Conservation (phyloP, 1,140 invertebrate species). For the Potamilus streckersoni region DNA sequence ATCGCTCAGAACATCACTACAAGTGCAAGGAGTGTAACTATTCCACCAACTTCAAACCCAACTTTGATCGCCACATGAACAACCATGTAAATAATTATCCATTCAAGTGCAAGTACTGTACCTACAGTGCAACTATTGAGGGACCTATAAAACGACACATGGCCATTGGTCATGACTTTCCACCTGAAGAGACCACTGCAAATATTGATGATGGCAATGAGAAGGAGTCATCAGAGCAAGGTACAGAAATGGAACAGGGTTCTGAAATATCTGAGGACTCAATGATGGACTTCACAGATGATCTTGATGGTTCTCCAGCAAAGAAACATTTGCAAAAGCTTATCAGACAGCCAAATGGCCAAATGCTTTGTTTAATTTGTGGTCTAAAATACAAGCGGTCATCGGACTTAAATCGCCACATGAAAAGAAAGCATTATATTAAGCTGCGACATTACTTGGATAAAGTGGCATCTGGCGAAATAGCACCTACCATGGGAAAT, state of each 20-base stretch:
- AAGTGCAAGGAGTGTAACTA: slow-evolving; percentile 93
- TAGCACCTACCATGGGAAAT: slow-evolving; percentile 18
- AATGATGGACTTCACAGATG: no score
- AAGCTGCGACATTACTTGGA: slow-evolving; percentile 50
- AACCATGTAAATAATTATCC: slow-evolving; percentile 75
- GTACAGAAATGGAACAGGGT: not conserved
- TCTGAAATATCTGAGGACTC: no score
- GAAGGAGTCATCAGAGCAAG: slow-evolving; percentile 3
- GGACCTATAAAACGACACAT: slow-evolving; percentile 93
- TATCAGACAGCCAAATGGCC: slow-evolving; percentile 24
- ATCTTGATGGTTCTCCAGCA: slow-evolving; percentile 4
- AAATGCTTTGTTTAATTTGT: slow-evolving; percentile 75
- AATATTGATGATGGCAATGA: slow-evolving; percentile 10
- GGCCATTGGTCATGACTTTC: slow-evolving; percentile 71
- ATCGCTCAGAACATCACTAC: slow-evolving; percentile 88
- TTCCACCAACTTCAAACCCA: slow-evolving; percentile 92
- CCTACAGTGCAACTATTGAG: slow-evolving; percentile 91
- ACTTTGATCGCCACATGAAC: slow-evolving; percentile 91
- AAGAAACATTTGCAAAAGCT: slow-evolving; percentile 8
- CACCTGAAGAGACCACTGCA: slow-evolving; percentile 2
- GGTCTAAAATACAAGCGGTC: slow-evolving; percentile 55
- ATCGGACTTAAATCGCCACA: slow-evolving; percentile 66
- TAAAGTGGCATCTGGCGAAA: slow-evolving; percentile 16
- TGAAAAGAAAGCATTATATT: slow-evolving; percentile 66
- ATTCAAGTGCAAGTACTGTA: slow-evolving; percentile 88